These are phyloP conservation scores for Eilema sororculum DNA, from an alignment of 2,888 invertebrate species.

Conservation along the genomic window DNA sequence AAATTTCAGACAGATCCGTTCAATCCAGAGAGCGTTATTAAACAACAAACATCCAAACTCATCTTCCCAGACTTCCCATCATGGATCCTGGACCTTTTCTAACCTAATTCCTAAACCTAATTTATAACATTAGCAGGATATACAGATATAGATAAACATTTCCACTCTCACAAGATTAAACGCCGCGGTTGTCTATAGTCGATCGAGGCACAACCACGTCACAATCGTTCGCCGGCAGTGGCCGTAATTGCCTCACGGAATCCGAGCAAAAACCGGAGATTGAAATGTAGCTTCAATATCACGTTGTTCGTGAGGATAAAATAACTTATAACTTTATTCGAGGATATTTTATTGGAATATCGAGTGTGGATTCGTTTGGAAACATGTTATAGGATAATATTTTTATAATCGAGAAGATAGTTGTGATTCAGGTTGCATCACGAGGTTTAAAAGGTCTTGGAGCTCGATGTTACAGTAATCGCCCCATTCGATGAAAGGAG, in stretches of 20 bases:
- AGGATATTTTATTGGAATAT: not conserved
- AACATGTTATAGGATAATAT: no score
- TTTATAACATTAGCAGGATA: not conserved
- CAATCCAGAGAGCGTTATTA: no score
- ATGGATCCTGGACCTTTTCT: no score
- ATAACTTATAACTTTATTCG: not conserved
- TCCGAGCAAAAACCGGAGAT: conserved; percentile 42
- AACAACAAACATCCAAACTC: no score
- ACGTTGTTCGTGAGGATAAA: not conserved
- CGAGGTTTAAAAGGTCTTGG: no score
- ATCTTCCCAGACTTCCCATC: no score
- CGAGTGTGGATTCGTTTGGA: not conserved
- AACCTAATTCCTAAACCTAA: no score
- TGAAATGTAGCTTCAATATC: conserved; percentile 34
- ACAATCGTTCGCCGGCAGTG: conserved; percentile 1
- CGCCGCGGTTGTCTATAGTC: not conserved
- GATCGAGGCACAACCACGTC: not conserved
- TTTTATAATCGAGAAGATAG: no score
- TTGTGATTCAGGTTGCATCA: no score
- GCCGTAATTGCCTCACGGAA: conserved; percentile 42
- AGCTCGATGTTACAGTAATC: no score
- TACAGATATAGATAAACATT: not conserved
- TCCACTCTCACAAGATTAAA: conserved; percentile 4
- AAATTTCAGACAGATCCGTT: no score
- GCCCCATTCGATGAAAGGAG: no score